A percentile compares a stretch with the other conserved stretches of the same genome.
These are phyloP conservation scores for Hippoglossus stenolepis DNA, from an alignment of 2,113 vertebrate species.

Conservation along the genomic window DNA sequence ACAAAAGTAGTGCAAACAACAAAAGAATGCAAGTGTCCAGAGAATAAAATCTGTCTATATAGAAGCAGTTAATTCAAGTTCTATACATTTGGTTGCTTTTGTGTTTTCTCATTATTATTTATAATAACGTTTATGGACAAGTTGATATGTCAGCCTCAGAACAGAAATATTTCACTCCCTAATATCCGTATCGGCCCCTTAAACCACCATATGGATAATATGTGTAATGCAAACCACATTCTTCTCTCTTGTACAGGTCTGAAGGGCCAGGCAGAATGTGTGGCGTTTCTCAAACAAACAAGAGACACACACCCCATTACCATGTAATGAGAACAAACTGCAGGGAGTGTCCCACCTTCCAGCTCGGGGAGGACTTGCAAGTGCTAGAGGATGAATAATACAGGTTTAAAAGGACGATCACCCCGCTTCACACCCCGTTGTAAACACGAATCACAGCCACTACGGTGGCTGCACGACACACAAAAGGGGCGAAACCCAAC, in stretches of 20 bases:
- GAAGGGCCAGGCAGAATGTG: constrained; percentile 25
- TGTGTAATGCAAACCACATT: neutral
- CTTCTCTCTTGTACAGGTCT: constrained; percentile 5
- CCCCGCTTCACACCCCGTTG: neutral
- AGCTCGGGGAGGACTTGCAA: neutral
- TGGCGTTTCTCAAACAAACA: constrained; percentile 44
- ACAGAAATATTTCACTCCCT: neutral
- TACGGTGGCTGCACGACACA: neutral
- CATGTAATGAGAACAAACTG: constrained; percentile 47
- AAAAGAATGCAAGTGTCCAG: neutral
- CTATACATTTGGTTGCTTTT: too few relatives aligned
- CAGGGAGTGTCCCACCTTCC: constrained; percentile 24
- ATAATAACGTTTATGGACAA: too few relatives aligned
- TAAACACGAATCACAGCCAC: neutral
- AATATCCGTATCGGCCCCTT: neutral
- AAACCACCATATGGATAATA: neutral
- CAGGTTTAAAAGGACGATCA: constrained; percentile 3
- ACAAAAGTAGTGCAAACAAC: neutral
- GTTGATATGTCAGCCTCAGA: neutral
- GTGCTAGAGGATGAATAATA: constrained; percentile 2
- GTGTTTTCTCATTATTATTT: too few relatives aligned
- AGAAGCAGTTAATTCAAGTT: neutral
- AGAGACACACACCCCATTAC: constrained; percentile 36
- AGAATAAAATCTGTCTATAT: neutral
- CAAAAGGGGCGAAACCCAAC: neutral